phyloP scores from a whole-genome alignment of 2,113 vertebrate genomes.

The Penelope pileata region DNA sequence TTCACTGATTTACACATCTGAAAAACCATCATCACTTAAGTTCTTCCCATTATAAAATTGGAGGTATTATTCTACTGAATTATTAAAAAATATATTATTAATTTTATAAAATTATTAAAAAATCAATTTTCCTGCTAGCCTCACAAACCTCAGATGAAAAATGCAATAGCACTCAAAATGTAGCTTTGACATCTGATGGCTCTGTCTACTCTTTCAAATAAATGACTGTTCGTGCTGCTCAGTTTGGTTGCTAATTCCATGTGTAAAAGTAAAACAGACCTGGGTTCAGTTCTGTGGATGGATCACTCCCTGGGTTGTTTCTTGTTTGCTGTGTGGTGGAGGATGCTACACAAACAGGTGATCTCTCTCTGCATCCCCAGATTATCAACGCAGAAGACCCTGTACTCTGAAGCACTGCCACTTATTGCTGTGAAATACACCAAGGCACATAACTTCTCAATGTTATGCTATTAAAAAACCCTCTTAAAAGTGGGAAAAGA shows the following conservation, averaged over 20 bases:
- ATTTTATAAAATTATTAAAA: neutral
- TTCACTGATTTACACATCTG: neutral
- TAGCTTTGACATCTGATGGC: neutral
- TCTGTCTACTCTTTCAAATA: neutral
- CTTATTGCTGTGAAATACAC: neutral
- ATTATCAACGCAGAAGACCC: neutral
- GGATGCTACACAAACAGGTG: accelerated
- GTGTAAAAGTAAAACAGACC: neutral
- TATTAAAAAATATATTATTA: neutral
- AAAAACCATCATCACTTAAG: neutral
- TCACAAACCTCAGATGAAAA: neutral
- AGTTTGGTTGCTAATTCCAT: neutral
- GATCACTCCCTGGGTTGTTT: neutral
- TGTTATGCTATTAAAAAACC: accelerated
- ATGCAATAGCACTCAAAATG: neutral
- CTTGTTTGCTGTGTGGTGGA: accelerated
- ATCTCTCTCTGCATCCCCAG: neutral
- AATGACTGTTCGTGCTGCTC: neutral
- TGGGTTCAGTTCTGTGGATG: neutral
- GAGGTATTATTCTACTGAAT: neutral
- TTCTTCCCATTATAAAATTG: neutral
- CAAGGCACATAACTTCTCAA: neutral
- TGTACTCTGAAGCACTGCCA: neutral
- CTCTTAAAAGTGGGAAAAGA: neutral
- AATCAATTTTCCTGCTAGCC: neutral